Evolutionary conservation across 2,113 vertebrate genomes (phyloP).

Genomic region (Periophthalmus modestus): DNA sequence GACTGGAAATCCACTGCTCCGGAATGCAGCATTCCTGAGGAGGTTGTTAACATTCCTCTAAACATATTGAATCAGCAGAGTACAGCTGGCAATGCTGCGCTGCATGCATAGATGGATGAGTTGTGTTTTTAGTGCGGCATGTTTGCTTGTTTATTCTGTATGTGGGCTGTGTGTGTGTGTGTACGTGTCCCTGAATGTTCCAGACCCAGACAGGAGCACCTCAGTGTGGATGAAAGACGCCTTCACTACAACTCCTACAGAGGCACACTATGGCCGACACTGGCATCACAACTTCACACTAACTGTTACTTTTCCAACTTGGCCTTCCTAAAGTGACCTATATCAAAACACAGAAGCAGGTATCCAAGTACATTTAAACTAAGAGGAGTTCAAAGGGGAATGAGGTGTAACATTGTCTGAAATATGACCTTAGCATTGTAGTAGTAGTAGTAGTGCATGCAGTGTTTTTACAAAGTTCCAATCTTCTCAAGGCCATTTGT

Average conservation of each 20-base stretch:
- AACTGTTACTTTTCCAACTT: neutral
- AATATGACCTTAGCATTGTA: neutral
- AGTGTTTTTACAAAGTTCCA: slow-evolving; percentile 5
- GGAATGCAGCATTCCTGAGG: slow-evolving; percentile 66
- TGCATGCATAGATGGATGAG: slow-evolving; percentile 47
- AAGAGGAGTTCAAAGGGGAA: neutral
- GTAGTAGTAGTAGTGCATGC: neutral
- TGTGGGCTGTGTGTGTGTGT: slow-evolving; percentile 21
- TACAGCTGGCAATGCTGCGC: slow-evolving; percentile 56
- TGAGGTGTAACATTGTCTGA: neutral
- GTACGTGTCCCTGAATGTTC: slow-evolving; percentile 13
- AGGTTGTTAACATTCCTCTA: slow-evolving; percentile 70
- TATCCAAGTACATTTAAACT: neutral
- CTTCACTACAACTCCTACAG: slow-evolving; percentile 37
- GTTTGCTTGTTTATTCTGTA: slow-evolving; percentile 41
- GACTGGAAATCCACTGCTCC: slow-evolving; percentile 50
- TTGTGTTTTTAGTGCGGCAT: slow-evolving; percentile 19
- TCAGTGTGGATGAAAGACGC: slow-evolving; percentile 59
- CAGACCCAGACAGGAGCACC: slow-evolving; percentile 38
- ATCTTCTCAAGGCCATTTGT: slow-evolving; percentile 9
- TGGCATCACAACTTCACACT: slow-evolving; percentile 10
- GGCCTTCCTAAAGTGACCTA: neutral
- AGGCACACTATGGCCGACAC: slow-evolving; percentile 15
- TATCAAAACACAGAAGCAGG: neutral
- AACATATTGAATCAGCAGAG: slow-evolving; percentile 65